Evolutionary conservation across 2,113 vertebrate genomes (phyloP).

Genomic region (Mus pahari): DNA sequence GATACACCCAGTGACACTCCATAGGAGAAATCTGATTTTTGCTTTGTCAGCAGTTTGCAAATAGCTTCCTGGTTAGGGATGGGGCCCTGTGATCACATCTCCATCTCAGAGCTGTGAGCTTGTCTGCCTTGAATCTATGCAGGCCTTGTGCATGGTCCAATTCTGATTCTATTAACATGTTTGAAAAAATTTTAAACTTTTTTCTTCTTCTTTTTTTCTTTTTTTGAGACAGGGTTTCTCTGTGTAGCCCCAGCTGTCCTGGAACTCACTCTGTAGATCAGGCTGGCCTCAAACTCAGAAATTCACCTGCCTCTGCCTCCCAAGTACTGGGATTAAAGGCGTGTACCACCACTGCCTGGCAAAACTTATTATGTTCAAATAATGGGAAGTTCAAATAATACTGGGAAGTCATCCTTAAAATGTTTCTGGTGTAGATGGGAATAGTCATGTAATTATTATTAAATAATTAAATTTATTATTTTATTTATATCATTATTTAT

Average conservation of each 20-base stretch:
- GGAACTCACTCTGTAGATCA: no score
- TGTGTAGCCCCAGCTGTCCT: no score
- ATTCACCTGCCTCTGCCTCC: no score
- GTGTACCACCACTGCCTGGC: no score
- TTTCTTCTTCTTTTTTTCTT: no score
- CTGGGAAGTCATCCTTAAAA: background rate
- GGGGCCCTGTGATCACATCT: background rate
- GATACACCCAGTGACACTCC: no score
- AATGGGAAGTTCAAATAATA: background rate
- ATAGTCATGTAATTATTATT: no score
- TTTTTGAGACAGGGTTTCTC: no score
- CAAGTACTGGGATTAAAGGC: no score
- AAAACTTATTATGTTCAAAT: constrained; percentile 18
- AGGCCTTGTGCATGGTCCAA: background rate
- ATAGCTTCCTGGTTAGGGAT: background rate
- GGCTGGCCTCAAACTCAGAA: no score
- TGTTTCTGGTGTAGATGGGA: constrained; percentile 5
- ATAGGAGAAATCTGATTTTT: background rate
- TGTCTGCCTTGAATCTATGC: background rate
- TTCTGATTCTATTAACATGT: constrained; percentile 7
- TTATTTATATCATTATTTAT: no score
- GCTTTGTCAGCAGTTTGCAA: background rate
- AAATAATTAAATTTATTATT: no score
- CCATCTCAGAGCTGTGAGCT: background rate
- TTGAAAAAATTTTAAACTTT: constrained; percentile 11